Evolutionary conservation across 2,888 invertebrate species (phyloP).

Genomic region (Zhuqinia jingwanae): DNA sequence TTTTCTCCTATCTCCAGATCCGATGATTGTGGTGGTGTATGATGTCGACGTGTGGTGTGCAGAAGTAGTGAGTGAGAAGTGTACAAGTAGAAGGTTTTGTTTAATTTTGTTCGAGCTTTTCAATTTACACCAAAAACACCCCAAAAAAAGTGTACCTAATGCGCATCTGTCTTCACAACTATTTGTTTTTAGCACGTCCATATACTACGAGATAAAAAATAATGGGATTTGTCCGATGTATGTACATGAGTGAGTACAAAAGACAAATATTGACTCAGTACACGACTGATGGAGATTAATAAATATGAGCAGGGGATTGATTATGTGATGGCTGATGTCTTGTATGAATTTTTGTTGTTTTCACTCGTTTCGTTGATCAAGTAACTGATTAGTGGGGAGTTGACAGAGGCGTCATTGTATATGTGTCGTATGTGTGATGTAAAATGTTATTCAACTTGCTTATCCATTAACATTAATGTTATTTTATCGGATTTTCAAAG

Average conservation of each 20-base stretch:
- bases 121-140: not conserved
- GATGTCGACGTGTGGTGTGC: not conserved
- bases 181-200: constrained; percentile 29
- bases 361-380: not conserved
- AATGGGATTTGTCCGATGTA: not conserved
- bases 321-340: not conserved
- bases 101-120: constrained; percentile 15
- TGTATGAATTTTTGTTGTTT: no score
- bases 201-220: not conserved
- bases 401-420: no score
- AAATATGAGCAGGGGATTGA: no score
- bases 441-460: no score
- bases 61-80: not conserved
- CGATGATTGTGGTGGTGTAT: not conserved
- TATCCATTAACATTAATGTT: no score
- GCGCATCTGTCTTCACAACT: constrained; percentile 53
- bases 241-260: no score
- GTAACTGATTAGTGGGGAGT: not conserved
- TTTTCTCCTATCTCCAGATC: not conserved
- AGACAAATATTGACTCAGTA: no score
- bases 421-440: no score
- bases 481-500: no score
- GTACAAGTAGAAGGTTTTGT: constrained; percentile 5
- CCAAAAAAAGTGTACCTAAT: not conserved
- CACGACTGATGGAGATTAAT: no score